Conservation (phyloP, 2,797 vertebrate genomes). For the Ispidina picta region DNA sequence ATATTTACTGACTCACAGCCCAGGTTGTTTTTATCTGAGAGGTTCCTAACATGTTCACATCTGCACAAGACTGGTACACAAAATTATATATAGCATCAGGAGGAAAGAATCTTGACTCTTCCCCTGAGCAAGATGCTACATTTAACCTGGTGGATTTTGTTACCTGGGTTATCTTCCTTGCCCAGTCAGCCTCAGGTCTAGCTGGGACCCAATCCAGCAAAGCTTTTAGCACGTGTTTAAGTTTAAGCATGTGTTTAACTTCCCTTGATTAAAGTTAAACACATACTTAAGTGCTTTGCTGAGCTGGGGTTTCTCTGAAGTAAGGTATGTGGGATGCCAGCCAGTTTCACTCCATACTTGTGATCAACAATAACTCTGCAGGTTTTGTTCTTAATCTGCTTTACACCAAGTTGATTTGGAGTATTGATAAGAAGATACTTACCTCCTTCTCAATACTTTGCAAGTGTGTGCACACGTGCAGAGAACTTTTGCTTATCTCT, state of each 20-base stretch:
- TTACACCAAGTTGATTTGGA: not conserved
- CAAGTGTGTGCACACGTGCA: not conserved
- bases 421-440: not conserved
- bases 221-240: conserved; percentile 67
- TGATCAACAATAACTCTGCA: not conserved
- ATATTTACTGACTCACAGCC: conserved; percentile 37
- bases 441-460: not conserved
- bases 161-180: conserved; percentile 43
- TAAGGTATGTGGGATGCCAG: conserved; percentile 21
- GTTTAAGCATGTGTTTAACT: conserved; percentile 66
- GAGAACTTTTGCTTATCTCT: not conserved
- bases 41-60: not conserved
- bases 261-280: conserved; percentile 61
- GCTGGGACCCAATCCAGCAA: conserved; percentile 60
- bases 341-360: conserved; percentile 12
- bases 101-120: not conserved
- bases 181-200: not conserved
- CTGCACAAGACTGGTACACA: not conserved
- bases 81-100: not conserved
- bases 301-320: conserved; percentile 46
- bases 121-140: conserved; percentile 17
- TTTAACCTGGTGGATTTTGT: conserved; percentile 15
- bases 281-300: conserved; percentile 42
- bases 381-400: not conserved
- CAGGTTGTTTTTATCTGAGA: conserved; percentile 9